These are phyloP conservation scores for Augiades crinisus DNA, from an alignment of 2,888 invertebrate species.

Conservation along the genomic window DNA sequence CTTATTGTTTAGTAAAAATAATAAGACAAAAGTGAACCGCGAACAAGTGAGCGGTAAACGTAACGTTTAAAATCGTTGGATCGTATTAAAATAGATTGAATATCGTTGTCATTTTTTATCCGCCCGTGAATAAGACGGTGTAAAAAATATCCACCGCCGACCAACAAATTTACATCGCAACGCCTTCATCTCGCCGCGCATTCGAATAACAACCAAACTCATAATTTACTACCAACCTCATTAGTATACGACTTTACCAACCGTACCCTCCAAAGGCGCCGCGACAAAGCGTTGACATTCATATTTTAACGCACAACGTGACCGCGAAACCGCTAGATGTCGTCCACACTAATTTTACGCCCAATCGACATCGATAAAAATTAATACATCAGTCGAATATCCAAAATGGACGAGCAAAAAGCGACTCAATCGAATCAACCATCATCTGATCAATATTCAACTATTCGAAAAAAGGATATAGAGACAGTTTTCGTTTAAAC, in stretches of 20 bases:
- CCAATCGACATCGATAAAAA: conserved; percentile 72
- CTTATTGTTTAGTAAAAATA: background rate
- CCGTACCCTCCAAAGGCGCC: conserved; percentile 55
- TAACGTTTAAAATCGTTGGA: conserved; percentile 10
- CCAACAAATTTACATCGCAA: conserved; percentile 59
- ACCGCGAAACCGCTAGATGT: conserved; percentile 64
- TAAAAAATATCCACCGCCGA: conserved; percentile 52
- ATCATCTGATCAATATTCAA: conserved; percentile 43
- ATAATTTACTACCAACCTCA: conserved; percentile 66
- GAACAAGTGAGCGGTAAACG: background rate
- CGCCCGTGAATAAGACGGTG: conserved; percentile 36
- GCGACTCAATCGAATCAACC: conserved; percentile 45
- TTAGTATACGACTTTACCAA: conserved; percentile 66
- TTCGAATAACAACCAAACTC: conserved; percentile 60
- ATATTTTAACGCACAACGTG: conserved; percentile 71
- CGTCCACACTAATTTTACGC: conserved; percentile 72
- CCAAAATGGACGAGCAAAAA: conserved; percentile 54
- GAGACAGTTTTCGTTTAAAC: conserved; percentile 56
- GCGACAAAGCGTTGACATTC: conserved; percentile 67
- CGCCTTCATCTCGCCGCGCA: conserved; percentile 71
- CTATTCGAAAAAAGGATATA: conserved; percentile 57
- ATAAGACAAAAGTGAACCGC: background rate
- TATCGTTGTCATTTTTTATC: conserved; percentile 36
- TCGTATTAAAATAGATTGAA: conserved; percentile 26
- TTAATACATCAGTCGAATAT: conserved; percentile 66